Evolutionary conservation across 2,888 invertebrate species (phyloP).

Genomic region (Lepidocyrtoides sp.): DNA sequence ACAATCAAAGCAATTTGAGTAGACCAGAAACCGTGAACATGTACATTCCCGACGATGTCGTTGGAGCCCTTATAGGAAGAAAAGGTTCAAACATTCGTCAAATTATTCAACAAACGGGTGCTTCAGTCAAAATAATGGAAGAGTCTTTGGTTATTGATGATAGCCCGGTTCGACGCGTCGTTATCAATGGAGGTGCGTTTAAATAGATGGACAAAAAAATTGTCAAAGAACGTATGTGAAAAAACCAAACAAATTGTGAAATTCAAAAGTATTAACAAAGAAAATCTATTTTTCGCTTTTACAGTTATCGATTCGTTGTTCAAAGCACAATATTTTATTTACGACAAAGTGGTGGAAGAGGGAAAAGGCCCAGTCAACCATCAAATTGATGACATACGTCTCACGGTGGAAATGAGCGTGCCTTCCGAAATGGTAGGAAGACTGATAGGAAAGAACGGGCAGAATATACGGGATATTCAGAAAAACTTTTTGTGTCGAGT

Average conservation of each 20-base stretch:
- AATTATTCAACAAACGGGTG: conserved; percentile 87
- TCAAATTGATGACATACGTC: conserved; percentile 61
- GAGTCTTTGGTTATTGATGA: conserved; percentile 67
- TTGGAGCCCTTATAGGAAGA: conserved; percentile 89
- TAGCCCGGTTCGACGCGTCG: conserved; percentile 66
- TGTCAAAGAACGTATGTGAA: too few relatives aligned
- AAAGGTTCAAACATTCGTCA: conserved; percentile 88
- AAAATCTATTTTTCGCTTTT: neutral
- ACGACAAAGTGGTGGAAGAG: conserved; percentile 74
- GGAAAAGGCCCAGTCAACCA: conserved; percentile 46
- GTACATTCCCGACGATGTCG: conserved; percentile 84
- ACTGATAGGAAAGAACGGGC: conserved; percentile 78
- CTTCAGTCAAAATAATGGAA: conserved; percentile 78
- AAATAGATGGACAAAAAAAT: too few relatives aligned
- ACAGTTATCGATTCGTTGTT: conserved; percentile 71
- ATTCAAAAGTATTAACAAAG: too few relatives aligned
- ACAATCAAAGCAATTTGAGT: conserved; percentile 57
- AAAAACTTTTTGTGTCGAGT: conserved; percentile 68
- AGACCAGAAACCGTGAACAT: conserved; percentile 72
- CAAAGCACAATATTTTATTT: conserved; percentile 74
- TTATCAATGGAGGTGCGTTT: conserved; percentile 79
- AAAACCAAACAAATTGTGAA: too few relatives aligned
- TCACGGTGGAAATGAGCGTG: conserved; percentile 80
- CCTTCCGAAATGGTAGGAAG: conserved; percentile 77
- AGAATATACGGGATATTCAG: conserved; percentile 76